A percentile compares a stretch with the other conserved stretches of the same genome.
phyloP scores from a whole-genome alignment of 2,113 vertebrate genomes.

The cat (Felis catus) region F.catus_Fca126_mat1.0 CM031417.1:86486001-86486500 shows the following conservation, averaged over 20 bases:
- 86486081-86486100: slow-evolving; percentile 42
- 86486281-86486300: slow-evolving; percentile 61
- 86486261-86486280: slow-evolving; percentile 59
- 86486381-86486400: not conserved
- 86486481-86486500: not conserved
- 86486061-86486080: slow-evolving; percentile 26
- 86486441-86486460: not conserved
- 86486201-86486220: slow-evolving; percentile 61
- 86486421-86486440: slow-evolving; percentile 2
- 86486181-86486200: slow-evolving; percentile 70
- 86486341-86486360: slow-evolving; percentile 47
- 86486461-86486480: not conserved
- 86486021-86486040: not conserved
- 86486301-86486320: slow-evolving; percentile 48
- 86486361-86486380: slow-evolving; percentile 34
- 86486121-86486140: slow-evolving; percentile 58
- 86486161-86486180: slow-evolving; percentile 74
- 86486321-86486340: slow-evolving; percentile 46
- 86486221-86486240: slow-evolving; percentile 48
- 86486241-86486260: slow-evolving; percentile 63
- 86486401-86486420: not conserved
- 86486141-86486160: slow-evolving; percentile 70
- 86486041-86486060: not conserved
- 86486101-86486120: slow-evolving; percentile 45
- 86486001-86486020: slow-evolving; percentile 6